Evolutionary conservation across 37 sponge, comb jelly and placozoan genomes (phyloP).

Genomic region (Spongia lamella): DNA sequence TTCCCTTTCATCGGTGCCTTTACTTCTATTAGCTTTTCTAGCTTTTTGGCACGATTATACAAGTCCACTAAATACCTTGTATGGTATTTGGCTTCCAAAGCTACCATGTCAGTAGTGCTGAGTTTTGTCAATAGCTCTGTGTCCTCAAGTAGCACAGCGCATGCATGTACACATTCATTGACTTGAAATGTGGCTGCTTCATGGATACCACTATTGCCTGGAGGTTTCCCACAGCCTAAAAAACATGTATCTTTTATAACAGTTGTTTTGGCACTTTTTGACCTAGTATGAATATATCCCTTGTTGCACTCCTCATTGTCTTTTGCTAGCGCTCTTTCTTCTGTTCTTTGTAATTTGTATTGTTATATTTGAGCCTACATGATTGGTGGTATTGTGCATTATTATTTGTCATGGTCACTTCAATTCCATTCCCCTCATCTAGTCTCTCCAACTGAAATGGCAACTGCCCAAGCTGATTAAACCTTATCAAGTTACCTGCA

Average conservation of each 20-base stretch:
- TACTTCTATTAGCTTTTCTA: not conserved
- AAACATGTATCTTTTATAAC: no score
- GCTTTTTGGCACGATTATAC: constrained; percentile 25
- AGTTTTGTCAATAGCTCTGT: constrained; percentile 8
- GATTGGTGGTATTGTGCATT: constrained; percentile 18
- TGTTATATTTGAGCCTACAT: constrained; percentile 4
- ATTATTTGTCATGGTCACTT: constrained; percentile 10
- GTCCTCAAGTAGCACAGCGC: constrained; percentile 26
- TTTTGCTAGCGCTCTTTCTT: no score
- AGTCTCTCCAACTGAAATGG: not conserved
- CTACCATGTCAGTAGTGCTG: no score
- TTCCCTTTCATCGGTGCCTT: not conserved
- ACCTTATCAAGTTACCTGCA: constrained; percentile 7
- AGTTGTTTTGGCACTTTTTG: no score
- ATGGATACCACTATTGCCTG: constrained; percentile 9
- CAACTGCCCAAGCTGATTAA: constrained; percentile 16
- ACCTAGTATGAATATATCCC: no score
- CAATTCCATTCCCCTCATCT: constrained; percentile 33
- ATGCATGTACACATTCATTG: constrained; percentile 4
- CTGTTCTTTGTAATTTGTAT: no score
- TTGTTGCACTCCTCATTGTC: no score
- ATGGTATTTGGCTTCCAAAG: no score
- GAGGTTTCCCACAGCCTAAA: not conserved
- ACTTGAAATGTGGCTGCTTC: constrained; percentile 29
- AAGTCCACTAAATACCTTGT: constrained; percentile 16